phyloP scores from a whole-genome alignment of 2,113 vertebrate species.

The Hepsetus odoe region DNA sequence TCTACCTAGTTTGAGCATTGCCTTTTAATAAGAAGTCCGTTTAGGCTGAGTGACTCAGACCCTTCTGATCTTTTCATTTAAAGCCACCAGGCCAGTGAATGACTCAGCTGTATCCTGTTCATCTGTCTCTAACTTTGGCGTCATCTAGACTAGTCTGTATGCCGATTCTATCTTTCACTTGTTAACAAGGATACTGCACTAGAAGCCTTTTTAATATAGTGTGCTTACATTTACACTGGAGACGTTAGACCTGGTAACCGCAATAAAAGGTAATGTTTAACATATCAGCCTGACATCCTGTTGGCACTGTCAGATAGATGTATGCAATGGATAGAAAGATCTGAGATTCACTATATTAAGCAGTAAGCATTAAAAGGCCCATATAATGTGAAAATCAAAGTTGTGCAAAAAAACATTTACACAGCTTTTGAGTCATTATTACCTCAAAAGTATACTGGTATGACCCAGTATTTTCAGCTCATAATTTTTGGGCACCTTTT shows the following conservation, averaged over 20 bases:
- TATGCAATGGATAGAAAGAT: no score
- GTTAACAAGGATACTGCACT: neutral
- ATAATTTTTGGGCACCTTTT: no score
- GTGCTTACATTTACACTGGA: neutral
- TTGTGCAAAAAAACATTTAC: no score
- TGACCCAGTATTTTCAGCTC: no score
- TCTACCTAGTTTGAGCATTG: no score
- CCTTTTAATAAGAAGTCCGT: neutral
- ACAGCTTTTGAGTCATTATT: no score
- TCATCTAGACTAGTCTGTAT: constrained; percentile 4
- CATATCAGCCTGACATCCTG: neutral
- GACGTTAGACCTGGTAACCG: neutral
- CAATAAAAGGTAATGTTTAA: neutral
- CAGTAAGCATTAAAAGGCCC: no score
- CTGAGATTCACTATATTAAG: neutral
- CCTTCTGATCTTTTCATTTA: neutral
- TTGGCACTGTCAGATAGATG: no score
- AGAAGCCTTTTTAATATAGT: neutral
- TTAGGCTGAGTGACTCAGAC: neutral
- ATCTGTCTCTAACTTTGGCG: neutral
- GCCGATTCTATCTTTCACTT: neutral
- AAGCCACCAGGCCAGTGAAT: neutral
- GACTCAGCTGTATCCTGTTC: constrained; percentile 1
- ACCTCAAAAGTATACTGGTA: no score
- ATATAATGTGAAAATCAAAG: no score